Evolutionary conservation across 2,888 invertebrate species (phyloP).

Genomic region (Pachydiplax longipennis): DNA sequence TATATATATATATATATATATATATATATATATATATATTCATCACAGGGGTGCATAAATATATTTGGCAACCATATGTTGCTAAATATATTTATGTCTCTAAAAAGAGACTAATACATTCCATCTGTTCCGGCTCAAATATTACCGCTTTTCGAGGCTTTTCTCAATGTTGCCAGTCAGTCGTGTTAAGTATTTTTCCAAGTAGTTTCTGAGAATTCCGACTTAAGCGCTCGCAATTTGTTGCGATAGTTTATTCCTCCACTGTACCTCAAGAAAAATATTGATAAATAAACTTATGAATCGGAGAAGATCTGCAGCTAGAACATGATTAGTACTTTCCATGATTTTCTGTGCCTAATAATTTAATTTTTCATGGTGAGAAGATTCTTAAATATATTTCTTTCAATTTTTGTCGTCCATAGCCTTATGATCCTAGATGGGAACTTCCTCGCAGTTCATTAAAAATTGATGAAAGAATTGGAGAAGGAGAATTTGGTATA

Average conservation of each 20-base stretch:
- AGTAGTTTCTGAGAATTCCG: too few relatives aligned
- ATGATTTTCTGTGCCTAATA: neutral
- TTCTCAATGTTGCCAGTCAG: too few relatives aligned
- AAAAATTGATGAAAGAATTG: conserved; percentile 73
- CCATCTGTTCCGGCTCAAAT: too few relatives aligned
- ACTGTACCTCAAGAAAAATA: neutral
- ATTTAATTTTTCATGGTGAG: neutral
- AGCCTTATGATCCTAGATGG: conserved; percentile 72
- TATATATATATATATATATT: too few relatives aligned
- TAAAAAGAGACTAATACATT: too few relatives aligned
- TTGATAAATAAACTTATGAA: neutral
- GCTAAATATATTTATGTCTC: too few relatives aligned
- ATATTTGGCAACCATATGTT: too few relatives aligned
- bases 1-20: too few relatives aligned
- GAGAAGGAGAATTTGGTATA: conserved; percentile 84
- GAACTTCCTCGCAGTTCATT: conserved; percentile 75
- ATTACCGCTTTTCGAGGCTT: too few relatives aligned
- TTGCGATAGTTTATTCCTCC: too few relatives aligned
- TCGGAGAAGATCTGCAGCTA: neutral
- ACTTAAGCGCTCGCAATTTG: neutral
- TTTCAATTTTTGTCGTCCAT: neutral
- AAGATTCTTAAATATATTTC: neutral
- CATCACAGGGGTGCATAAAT: too few relatives aligned
- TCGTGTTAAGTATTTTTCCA: too few relatives aligned
- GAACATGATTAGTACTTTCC: neutral